These are phyloP conservation scores for Helogale parvula DNA, from an alignment of 2,113 vertebrate species.

Conservation along the genomic window DNA sequence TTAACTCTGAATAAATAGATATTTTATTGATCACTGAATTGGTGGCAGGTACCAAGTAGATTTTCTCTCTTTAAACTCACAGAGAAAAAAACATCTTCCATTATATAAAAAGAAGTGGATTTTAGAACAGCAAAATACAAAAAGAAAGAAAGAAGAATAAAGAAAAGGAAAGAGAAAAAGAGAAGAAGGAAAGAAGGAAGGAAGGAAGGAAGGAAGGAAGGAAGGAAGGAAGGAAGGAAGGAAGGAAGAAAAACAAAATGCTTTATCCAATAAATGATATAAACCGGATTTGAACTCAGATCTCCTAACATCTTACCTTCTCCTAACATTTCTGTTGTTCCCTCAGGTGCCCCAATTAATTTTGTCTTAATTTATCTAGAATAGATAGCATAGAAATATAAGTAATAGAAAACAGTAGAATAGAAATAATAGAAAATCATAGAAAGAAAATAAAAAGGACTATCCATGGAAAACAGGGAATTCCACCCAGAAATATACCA, in stretches of 20 bases:
- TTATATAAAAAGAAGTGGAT: background rate
- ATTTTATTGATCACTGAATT: background rate
- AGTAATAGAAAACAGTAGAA: background rate
- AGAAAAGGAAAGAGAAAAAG: too few species aligned
- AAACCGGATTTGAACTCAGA: background rate
- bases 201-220: background rate
- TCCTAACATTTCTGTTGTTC: background rate
- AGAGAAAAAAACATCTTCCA: background rate
- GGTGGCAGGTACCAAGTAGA: background rate
- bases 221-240: too few species aligned
- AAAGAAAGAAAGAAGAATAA: too few species aligned
- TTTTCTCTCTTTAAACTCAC: background rate
- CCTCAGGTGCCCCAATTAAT: background rate
- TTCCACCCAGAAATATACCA: background rate
- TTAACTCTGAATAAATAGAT: background rate
- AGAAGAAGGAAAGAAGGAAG: too few species aligned
- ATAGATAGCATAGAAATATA: background rate
- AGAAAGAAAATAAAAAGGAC: background rate
- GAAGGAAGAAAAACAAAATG: background rate
- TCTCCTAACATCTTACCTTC: background rate
- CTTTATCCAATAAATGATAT: background rate
- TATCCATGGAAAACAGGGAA: background rate
- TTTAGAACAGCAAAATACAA: background rate
- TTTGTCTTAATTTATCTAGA: background rate
- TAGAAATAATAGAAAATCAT: background rate